Evolutionary conservation across 2,113 vertebrate species (phyloP).

Genomic region (Anhinga rufa): DNA sequence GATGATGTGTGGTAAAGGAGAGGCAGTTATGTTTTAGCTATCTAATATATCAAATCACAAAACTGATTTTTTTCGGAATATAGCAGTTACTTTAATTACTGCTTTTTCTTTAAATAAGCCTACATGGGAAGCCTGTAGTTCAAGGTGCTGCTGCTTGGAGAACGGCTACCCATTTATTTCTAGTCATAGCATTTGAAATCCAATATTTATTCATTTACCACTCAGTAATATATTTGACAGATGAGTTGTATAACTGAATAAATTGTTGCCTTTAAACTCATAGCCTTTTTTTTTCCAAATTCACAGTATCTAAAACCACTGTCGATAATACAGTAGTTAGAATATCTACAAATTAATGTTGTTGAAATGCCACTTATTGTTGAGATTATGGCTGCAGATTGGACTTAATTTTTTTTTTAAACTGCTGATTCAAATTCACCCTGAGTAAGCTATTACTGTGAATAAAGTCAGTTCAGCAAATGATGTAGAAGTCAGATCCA

Average conservation of each 20-base stretch:
- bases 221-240: conserved; percentile 50
- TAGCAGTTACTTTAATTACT: background rate
- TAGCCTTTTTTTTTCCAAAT: background rate
- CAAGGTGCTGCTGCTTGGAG: background rate
- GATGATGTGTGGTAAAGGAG: background rate
- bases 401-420: background rate
- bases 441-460: background rate
- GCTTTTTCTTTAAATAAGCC: background rate
- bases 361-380: background rate
- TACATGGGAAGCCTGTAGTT: background rate
- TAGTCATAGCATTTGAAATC: conserved; percentile 52
- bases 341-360: background rate
- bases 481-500: background rate
- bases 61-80: background rate
- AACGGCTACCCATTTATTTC: conserved; percentile 35
- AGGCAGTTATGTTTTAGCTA: background rate
- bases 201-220: conserved; percentile 55
- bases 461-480: background rate
- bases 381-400: background rate
- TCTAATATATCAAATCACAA: background rate
- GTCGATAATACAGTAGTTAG: background rate
- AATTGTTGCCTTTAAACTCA: conserved; percentile 37
- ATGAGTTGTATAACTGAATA: conserved; percentile 39
- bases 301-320: background rate
- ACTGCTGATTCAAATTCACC: background rate